Percentiles rank a stretch among this genome's conserved stretches.
Conservation (phyloP, 1,140 invertebrate species). For the Cydia fagiglandana region DNA sequence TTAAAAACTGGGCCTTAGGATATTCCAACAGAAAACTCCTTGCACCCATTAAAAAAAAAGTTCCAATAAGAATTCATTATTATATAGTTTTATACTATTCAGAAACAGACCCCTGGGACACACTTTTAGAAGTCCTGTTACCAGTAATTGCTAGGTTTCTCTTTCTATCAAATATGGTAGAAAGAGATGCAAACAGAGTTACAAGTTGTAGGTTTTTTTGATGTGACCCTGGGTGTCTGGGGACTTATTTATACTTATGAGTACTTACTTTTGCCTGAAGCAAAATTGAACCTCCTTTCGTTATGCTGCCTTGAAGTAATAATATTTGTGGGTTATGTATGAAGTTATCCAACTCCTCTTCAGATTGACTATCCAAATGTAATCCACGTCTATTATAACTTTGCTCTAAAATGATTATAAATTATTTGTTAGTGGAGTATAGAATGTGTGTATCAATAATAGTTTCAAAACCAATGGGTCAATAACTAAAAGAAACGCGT, state of each 20-base stretch:
- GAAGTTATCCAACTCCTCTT: constrained; percentile 59
- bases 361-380: constrained; percentile 47
- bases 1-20: too few species aligned
- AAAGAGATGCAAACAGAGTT: too few species aligned
- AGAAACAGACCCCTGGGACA: too few species aligned
- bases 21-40: too few species aligned
- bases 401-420: constrained; percentile 51
- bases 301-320: constrained; percentile 54
- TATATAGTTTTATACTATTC: too few species aligned
- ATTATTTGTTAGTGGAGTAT: not conserved
- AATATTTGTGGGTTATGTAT: constrained; percentile 60
- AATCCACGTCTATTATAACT: constrained; percentile 51
- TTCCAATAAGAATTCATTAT: too few species aligned
- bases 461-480: not conserved
- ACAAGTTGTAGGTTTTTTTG: too few species aligned
- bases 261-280: constrained; percentile 55
- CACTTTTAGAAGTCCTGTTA: too few species aligned
- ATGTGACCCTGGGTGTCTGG: too few species aligned
- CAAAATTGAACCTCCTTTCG: constrained; percentile 44
- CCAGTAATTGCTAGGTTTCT: constrained; percentile 46
- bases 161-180: too few species aligned
- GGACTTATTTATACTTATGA: too few species aligned
- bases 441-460: not conserved
- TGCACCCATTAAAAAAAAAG: too few species aligned
- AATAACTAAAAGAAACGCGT: not conserved